A percentile compares a stretch with the other conserved stretches of the same genome.
Evolutionary conservation across 2,888 invertebrate species (phyloP).

Genomic region (Spatulosminthurus flaviceps): DNA sequence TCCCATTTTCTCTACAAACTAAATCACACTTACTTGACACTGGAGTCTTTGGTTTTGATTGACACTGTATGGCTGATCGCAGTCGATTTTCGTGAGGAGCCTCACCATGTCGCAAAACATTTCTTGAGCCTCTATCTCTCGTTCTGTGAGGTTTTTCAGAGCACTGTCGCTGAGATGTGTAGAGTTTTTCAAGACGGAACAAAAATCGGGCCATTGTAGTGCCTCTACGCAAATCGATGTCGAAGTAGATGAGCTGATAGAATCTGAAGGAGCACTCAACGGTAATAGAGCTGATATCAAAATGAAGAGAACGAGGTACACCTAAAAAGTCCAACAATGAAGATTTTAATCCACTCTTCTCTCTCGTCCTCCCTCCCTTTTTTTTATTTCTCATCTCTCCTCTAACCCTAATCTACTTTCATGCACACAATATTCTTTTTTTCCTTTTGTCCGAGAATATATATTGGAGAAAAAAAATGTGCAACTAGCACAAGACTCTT

Average conservation of each 20-base stretch:
- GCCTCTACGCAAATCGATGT: constrained; percentile 51
- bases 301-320: constrained; percentile 50
- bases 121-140: constrained; percentile 52
- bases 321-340: constrained; percentile 30
- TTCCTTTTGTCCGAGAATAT: neutral
- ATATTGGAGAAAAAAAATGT: neutral
- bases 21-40: constrained; percentile 56
- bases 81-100: constrained; percentile 61
- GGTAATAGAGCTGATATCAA: constrained; percentile 48
- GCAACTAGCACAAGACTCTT: neutral
- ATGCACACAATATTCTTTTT: neutral
- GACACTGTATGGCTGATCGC: constrained; percentile 61
- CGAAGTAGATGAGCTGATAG: constrained; percentile 38
- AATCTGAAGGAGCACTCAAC: constrained; percentile 45
- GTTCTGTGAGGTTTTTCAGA: constrained; percentile 51
- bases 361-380: neutral
- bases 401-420: neutral
- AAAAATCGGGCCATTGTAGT: constrained; percentile 57
- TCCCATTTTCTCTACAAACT: neutral
- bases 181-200: constrained; percentile 55
- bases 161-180: constrained; percentile 55
- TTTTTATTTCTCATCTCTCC: neutral
- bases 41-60: constrained; percentile 56
- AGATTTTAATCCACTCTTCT: neutral
- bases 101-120: constrained; percentile 61